Evolutionary conservation across 2,113 vertebrate species (phyloP), one percentile per base, ranked within the genome.

Genomic region (Trichechus manatus): DNA sequence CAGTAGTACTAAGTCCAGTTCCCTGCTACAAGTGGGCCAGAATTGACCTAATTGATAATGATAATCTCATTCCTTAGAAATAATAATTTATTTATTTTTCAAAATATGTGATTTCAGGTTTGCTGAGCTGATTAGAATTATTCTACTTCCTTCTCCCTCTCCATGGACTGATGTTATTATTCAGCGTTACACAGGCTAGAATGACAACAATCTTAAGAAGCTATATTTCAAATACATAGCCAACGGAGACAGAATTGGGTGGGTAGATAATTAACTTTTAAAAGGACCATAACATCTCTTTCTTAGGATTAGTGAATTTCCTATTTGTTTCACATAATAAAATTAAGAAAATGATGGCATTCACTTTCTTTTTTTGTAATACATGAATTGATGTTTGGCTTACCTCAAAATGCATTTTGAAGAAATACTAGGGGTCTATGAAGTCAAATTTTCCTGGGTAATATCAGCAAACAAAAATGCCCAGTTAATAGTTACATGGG

Each of bases 281-380:
- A 89, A 78, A 17, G 1, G 13, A 82, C 0, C 2, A n/a, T 82
- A 89, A 33, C 23, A 77, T 82, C 31, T 44, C 61, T 79, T 74
- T 75, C 56, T 83, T 79, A 63, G 33, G 13, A n/a, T 53, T 20
- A 68, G 50, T 31, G 20, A 36, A 87, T 33, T 95, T 90, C 2
- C 13, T 39, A 47, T 83, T 91, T 81, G 17, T 86, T 91, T 83
- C 27, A 50, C 3, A 19, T 68, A 70, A 81, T 10, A 61, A 29
- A 72, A 75, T 94, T 42, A 83, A 59, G 33, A 22, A 61, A 92
- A 84, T 79, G 25, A 63, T 42, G 19, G 13, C n/a, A 66, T 91
- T 91, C 27, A 59, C 2, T 83, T 89, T 93, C 88, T 17, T 56
- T 78, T 87, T 91, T 29, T 59, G 13, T 74, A 79, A 90, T 74